These are phyloP conservation scores for Lampropteryx suffumata DNA, from an alignment of 2,888 invertebrate species.

Conservation along the genomic window DNA sequence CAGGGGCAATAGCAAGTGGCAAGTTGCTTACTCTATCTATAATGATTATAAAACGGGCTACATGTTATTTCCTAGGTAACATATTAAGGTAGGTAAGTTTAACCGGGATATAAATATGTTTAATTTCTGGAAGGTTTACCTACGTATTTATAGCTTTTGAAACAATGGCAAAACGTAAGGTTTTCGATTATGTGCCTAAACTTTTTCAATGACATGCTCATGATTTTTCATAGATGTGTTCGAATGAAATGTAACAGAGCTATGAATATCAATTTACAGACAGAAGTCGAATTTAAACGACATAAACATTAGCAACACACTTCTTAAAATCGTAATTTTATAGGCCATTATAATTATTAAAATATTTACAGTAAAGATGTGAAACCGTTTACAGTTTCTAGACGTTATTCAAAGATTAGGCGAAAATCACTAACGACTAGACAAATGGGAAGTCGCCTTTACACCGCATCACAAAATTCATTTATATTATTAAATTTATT, in stretches of 20 bases:
- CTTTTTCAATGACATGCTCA: background rate
- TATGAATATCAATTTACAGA: slow-evolving; percentile 33
- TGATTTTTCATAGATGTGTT: slow-evolving; percentile 41
- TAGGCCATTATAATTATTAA: slow-evolving; percentile 77
- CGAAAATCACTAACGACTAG: slow-evolving; percentile 75
- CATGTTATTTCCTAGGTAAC: slow-evolving; percentile 31
- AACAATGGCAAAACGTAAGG: background rate
- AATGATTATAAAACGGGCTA: slow-evolving; percentile 33
- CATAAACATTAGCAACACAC: slow-evolving; percentile 72
- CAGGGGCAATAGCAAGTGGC: slow-evolving; percentile 67
- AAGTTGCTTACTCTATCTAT: slow-evolving; percentile 27
- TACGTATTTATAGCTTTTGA: slow-evolving; percentile 5
- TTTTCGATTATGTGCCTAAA: background rate
- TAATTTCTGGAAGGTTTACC: slow-evolving; percentile 29
- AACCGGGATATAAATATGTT: slow-evolving; percentile 31
- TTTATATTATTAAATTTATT: no score
- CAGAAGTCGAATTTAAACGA: slow-evolving; percentile 68
- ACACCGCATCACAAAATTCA: slow-evolving; percentile 27
- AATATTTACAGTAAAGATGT: slow-evolving; percentile 79
- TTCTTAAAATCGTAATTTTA: slow-evolving; percentile 65
- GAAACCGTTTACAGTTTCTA: slow-evolving; percentile 74
- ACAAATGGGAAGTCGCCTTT: slow-evolving; percentile 46
- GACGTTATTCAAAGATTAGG: slow-evolving; percentile 75
- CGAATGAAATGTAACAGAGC: slow-evolving; percentile 42
- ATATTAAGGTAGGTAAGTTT: no score